Conservation (phyloP, 2,888 invertebrate species). For the Ptilodon capucinus region DNA sequence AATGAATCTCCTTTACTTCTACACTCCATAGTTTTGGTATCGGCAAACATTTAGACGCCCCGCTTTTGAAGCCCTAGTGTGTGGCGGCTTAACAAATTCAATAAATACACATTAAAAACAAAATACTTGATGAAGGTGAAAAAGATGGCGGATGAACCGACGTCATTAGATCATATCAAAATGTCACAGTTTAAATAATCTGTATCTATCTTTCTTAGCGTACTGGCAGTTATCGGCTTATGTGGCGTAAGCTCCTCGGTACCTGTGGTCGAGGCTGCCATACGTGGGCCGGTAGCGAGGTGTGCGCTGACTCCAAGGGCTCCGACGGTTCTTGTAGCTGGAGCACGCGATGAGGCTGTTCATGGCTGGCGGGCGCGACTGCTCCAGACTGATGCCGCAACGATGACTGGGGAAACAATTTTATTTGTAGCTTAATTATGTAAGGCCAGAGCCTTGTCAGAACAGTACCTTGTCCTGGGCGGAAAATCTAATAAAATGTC, state of each 20-base stretch:
- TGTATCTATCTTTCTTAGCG: neutral
- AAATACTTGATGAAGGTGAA: too few species aligned
- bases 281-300: conserved; percentile 68
- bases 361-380: conserved; percentile 87
- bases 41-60: too few species aligned
- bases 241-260: conserved; percentile 57
- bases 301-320: conserved; percentile 73
- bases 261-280: conserved; percentile 71
- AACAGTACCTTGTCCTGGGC: too few species aligned
- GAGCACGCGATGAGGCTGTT: conserved; percentile 89
- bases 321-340: conserved; percentile 87
- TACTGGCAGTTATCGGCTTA: conserved; percentile 17
- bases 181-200: neutral
- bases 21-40: too few species aligned
- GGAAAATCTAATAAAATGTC: too few species aligned
- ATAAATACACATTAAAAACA: too few species aligned
- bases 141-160: too few species aligned
- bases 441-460: too few species aligned
- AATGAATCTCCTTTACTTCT: too few species aligned
- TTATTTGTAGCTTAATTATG: too few species aligned
- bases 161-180: neutral
- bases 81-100: too few species aligned
- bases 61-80: too few species aligned
- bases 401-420: conserved; percentile 48
- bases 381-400: conserved; percentile 84